Evolutionary conservation across 2,113 vertebrate species (phyloP), one percentile per base, ranked within the genome.

Genomic region (Tetrao urogallus): DNA sequence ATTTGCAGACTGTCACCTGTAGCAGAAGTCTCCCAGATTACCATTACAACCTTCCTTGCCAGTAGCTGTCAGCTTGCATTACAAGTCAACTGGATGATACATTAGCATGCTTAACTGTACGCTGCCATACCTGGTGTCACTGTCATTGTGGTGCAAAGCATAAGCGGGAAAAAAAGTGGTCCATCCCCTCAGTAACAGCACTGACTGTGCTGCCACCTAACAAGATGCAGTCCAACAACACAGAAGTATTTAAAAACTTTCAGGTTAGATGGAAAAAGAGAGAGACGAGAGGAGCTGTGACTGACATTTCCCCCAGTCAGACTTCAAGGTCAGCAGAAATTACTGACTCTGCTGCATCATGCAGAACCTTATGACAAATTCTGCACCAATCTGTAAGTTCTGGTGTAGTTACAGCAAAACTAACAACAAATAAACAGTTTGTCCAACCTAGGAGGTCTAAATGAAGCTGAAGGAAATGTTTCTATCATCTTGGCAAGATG

Each of bases 31-130:
- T 76, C 67, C 64, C 50, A 48, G 65, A 88, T 76, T 5, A 78
- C 52, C 25, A 57, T 78, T 90, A 71, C 84, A 82, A 63, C 27
- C 42, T 4, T 1, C 77, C 78, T 69, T 66, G 77, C 81, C 71
- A 84, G 86, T 45, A 85, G 81, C 83, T 95, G 90, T 84, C 86
- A 92, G 10, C 77, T 79, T 73, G 71, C 67, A 94, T 93, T 87
- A 94, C 72, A 86, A 92, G 80, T 64, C 83, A 84, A 45, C 70
- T 61, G 81, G 82, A 58, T 76, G 34, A 87, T 16, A 66, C 64
- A 36, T 60, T 32, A 84, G 71, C 43, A 66, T 4, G 32, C 50
- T 75, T 73, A 86, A 71, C 70, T 43, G 47, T 81, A 64, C 82
- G 83, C 16, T 63, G 71, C 54, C 60, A 32, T 42, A 16, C 58